Base-by-base conservation (phyloP, 2,888 invertebrate genomes). In the Euzophera pinguis region DNA sequence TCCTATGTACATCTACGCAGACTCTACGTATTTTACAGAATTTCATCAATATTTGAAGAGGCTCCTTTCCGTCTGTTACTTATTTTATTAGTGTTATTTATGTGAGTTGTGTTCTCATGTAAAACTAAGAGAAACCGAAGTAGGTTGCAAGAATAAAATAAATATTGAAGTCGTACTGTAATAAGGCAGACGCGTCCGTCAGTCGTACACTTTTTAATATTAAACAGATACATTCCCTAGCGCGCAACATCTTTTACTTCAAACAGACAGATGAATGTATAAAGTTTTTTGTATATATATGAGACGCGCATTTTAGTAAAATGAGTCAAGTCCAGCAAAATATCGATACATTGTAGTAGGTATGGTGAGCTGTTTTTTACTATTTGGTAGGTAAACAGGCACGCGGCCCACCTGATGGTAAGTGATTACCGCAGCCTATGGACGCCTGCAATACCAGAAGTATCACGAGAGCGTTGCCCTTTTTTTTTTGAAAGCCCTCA, bases 101-200 rank as follows among this genome's bases (percentile, higher is more conserved):
- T 43, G 45, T 14, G 45, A 29, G 32, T 32, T 45, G 29, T 32
- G 9, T 6, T 9, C 32, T 12, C 14, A 14, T 14, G 32, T 45
- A 14, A 43, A 27, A 12, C 10, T 7, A 32, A n/a, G 16, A 9
- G 34, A 45, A 45, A 32, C 14, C 45, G 32, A 45, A 34, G 32
- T 13, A 32, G 45, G 16, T 45, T 32, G 32, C 45, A 32, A 32
- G 45, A 32, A 32, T 45, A 32, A 45, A 41, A 45, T 45, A 32
- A 45, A 45, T 45, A 45, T 45, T 45, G 32, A 45, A 45, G 32
- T 32, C 14, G 34, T 10, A 13, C 45, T 34, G 45, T 32, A 45
- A 45, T 45, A 45, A 45, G 16, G 45, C 5, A 16, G 45, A 32
- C 45, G 14, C 45, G 14, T 13, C 16, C 17, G 29, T 32, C 45